Base-by-base conservation (phyloP, 37 sponge, comb jelly and placozoan species). In the Dysidea cf. avara region DNA sequence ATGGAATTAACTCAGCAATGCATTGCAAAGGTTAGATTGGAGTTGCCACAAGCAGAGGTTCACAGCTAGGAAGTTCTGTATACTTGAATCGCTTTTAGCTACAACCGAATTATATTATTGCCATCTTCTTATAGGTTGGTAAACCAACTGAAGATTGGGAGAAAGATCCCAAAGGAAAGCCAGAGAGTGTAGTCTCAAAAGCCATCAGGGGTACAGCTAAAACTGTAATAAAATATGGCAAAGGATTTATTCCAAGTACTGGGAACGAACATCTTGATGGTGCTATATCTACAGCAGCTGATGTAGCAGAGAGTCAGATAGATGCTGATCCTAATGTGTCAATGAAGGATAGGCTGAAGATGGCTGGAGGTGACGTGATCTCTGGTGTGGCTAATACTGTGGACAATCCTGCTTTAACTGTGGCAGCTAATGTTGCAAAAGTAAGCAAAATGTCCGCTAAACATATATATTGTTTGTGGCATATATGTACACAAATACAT, bases 301-400 rank as follows among this genome's bases (percentile, higher is more conserved):
- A 78, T 65, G 79, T 53, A 39, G 85, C 39, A 39, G 72, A 78
- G 74, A 72, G 78, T 39, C 86, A 85, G 60, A 79, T 79, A 30
- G 80, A 78, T 22, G 86, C 86, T 28, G 75, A 55, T 38, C 70
- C 67, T n/a, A 64, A 86, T 53, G 69, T 80, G 22, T 67, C 60
- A 30, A n/a, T 86, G 17, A 25, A 60, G 2, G 86, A 86, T 31
- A 65, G 86, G 50, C 29, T 79, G 33, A 86, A 86, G 59, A 86
- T 86, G 86, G 86, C 79, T 36, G 75, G 83, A 43, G 46, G 46
- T 12, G 46, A 43, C 46, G 46, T 43, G 46, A 43, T 43, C 9
- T 5, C 7, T 43, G 46, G 46, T 43, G 46, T 43, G 9, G 46
- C 46, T 12, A 9, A 43, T 43, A 43, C 46, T 9, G 46, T 43